These are phyloP conservation scores for Holcopasites calliopsidis DNA, from an alignment of 1,140 invertebrate genomes.

Conservation along the genomic window DNA sequence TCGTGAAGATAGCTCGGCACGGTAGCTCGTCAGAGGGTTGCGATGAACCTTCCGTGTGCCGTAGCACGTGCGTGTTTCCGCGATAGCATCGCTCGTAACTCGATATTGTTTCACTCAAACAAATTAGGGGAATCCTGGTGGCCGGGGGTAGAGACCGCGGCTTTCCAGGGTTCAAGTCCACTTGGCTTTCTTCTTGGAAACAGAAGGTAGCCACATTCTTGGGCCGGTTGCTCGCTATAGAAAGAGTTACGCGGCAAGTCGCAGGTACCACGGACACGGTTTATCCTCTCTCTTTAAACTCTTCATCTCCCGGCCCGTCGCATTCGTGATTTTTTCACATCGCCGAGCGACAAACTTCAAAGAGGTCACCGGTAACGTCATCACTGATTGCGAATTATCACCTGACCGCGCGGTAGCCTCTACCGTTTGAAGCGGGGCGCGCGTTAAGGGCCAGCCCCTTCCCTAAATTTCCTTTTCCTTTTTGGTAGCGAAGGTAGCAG, in stretches of 20 bases:
- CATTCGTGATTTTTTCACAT: neutral
- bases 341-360: neutral
- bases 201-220: slow-evolving; percentile 49
- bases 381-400: slow-evolving; percentile 41
- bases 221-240: slow-evolving; percentile 33
- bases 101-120: slow-evolving; percentile 79
- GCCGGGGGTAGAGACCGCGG: slow-evolving; percentile 57
- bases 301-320: slow-evolving; percentile 16
- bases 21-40: slow-evolving; percentile 70
- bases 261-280: slow-evolving; percentile 35
- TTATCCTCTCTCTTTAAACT: slow-evolving; percentile 30
- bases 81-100: slow-evolving; percentile 77
- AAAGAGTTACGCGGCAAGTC: slow-evolving; percentile 43
- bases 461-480: slow-evolving; percentile 25
- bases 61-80: slow-evolving; percentile 74
- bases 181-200: slow-evolving; percentile 66
- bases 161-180: slow-evolving; percentile 69
- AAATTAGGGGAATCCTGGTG: slow-evolving; percentile 76
- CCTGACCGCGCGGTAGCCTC: slow-evolving; percentile 37
- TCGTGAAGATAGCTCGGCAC: slow-evolving; percentile 73
- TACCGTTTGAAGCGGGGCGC: slow-evolving; percentile 13
- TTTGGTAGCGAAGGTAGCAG: neutral
- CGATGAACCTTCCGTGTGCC: slow-evolving; percentile 71
- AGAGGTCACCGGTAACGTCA: neutral
- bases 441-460: slow-evolving; percentile 1